Evolutionary conservation across 64 coral and sea anemone species (phyloP), one percentile per base, ranked within the genome.

Genomic region (Montipora efflorescens): DNA sequence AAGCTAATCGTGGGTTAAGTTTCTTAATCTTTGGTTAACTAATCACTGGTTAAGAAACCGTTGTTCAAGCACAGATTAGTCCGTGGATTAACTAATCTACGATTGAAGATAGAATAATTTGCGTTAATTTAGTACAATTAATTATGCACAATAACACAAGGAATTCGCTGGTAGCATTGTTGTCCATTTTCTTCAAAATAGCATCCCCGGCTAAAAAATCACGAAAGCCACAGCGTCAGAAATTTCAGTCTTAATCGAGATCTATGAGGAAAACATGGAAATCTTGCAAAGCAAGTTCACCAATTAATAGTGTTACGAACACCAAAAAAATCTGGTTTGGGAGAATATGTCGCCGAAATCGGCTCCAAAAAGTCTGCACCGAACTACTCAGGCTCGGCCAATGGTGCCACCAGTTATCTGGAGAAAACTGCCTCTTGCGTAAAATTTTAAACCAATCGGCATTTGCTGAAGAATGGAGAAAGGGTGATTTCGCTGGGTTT

Each of bases 331-430:
- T 19, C 45, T 49, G 48, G 5, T 82, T 49, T 82, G 79, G 79
- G 18, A n/a, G 50, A 15, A 82, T 21, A 82, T 82, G 19, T 45
- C 36, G 78, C 78, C 52, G 78, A 8, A 46, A 80, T 45, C 18
- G 78, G 23, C 52, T 5, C 48, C 78, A 46, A 14, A 22, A 47
- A 12, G 59, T 12, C 59, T 15, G 59, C 4, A 62, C 9, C 28
- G 59, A 62, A 62, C 59, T 12, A 62, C 59, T 12, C 59, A 62
- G 59, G 59, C 28, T 36, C 28, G 28, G 43, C 93, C 88, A 67
- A 88, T 48, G 21, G 72, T 87, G 75, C 90, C 93, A n/a, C 93
- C 93, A 25, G 91, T 48, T 23, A 95, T 75, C 85, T 91, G 88
- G 1, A 91, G 64, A 84, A 95, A 95, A 16, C 93, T 95, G 70